These are phyloP conservation scores for Aricia artaxerxes DNA, from an alignment of 2,888 invertebrate species.

Conservation along the genomic window DNA sequence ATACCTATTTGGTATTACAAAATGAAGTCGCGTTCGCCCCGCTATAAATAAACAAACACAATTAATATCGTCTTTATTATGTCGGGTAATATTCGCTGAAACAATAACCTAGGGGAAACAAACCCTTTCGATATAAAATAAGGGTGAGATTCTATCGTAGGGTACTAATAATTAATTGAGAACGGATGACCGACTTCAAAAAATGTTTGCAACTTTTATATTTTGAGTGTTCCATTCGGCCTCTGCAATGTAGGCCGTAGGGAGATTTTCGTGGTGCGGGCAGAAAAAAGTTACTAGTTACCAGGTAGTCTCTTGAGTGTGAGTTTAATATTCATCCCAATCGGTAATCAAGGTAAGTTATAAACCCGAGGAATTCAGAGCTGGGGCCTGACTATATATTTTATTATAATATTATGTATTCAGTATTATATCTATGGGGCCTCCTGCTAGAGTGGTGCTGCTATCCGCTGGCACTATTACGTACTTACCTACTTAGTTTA, in stretches of 20 bases:
- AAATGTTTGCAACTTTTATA: slow-evolving; percentile 16
- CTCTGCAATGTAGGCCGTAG: not conserved
- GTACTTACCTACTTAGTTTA: no score
- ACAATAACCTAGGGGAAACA: slow-evolving; percentile 56
- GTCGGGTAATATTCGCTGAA: slow-evolving; percentile 55
- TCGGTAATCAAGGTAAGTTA: no score
- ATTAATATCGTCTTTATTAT: slow-evolving; percentile 61
- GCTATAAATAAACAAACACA: slow-evolving; percentile 59
- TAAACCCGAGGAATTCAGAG: no score
- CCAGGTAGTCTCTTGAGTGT: not conserved
- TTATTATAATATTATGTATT: no score
- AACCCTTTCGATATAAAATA: slow-evolving; percentile 46
- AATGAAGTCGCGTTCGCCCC: slow-evolving; percentile 38
- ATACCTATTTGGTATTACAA: not conserved
- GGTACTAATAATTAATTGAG: slow-evolving; percentile 36
- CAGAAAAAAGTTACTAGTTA: not conserved
- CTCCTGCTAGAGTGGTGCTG: no score
- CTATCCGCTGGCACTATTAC: no score
- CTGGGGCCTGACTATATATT: no score
- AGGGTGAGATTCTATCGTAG: slow-evolving; percentile 39
- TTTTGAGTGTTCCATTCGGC: not conserved
- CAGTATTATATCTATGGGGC: no score
- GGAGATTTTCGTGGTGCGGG: not conserved
- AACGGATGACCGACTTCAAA: slow-evolving; percentile 35
- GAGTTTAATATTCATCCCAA: no score